A percentile compares a stretch with the other conserved stretches of the same genome.
These are phyloP conservation scores for Aquatica leii DNA, from an alignment of 2,888 invertebrate genomes.

Conservation along the genomic window DNA sequence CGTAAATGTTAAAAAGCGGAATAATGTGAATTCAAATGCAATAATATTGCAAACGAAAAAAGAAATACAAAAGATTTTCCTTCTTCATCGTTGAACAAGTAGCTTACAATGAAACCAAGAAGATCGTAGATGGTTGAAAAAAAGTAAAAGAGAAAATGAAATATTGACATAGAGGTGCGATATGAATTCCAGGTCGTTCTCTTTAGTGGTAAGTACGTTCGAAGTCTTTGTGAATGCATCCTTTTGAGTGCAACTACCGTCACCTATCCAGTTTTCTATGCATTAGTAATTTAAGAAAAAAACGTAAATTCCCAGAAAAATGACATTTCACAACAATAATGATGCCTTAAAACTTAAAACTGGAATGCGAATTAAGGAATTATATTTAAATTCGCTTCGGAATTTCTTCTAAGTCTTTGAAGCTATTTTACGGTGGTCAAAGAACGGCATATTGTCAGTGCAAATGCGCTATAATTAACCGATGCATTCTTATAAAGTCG, in stretches of 20 bases:
- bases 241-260: conserved; percentile 32
- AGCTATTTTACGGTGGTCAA: conserved; percentile 22
- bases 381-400: conserved; percentile 18
- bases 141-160: conserved; percentile 30
- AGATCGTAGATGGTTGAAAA: conserved; percentile 14
- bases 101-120: conserved; percentile 4
- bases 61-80: conserved; percentile 9
- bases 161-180: conserved; percentile 38
- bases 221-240: conserved; percentile 33
- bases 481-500: conserved; percentile 30
- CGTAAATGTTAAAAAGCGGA: background rate
- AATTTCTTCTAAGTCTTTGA: conserved; percentile 8
- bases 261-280: conserved; percentile 23
- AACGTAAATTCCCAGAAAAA: conserved; percentile 6
- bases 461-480: conserved; percentile 27
- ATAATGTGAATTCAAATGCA: conserved; percentile 16
- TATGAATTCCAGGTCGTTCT: conserved; percentile 36
- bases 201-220: conserved; percentile 28
- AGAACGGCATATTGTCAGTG: conserved; percentile 20
- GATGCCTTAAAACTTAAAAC: background rate
- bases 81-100: conserved; percentile 7
- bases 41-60: conserved; percentile 20
- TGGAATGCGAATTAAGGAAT: conserved; percentile 1
- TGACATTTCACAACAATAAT: background rate
- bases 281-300: conserved; percentile 21